These are phyloP conservation scores for Cromileptes altivelis DNA, from an alignment of 2,113 vertebrate genomes.

Conservation along the genomic window DNA sequence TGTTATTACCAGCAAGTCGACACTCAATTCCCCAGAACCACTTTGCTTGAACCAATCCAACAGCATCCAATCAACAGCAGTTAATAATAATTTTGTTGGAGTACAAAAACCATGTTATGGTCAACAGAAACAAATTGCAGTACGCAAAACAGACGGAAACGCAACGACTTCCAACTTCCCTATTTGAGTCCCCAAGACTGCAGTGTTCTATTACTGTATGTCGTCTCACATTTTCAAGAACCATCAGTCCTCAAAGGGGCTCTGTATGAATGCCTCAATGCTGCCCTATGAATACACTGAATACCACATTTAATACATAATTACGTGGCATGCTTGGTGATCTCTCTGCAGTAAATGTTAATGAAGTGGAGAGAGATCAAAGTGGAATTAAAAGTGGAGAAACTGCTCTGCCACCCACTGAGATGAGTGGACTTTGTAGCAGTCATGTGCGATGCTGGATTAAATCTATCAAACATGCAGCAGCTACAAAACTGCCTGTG, in stretches of 20 bases:
- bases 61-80: too few species aligned
- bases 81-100: too few species aligned
- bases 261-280: background rate
- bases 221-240: background rate
- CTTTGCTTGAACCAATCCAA: too few species aligned
- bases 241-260: background rate
- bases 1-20: too few species aligned
- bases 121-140: too few species aligned
- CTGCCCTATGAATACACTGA: background rate
- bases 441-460: slow-evolving; percentile 41
- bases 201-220: background rate
- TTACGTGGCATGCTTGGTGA: slow-evolving; percentile 37
- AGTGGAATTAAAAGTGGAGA: slow-evolving; percentile 43
- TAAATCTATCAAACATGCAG: slow-evolving; percentile 7
- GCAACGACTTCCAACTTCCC: too few species aligned
- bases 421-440: slow-evolving; percentile 41
- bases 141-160: too few species aligned
- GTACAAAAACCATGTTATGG: too few species aligned
- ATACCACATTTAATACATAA: slow-evolving; percentile 3
- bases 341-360: slow-evolving; percentile 16
- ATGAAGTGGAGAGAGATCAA: slow-evolving; percentile 53
- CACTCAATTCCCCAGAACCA: too few species aligned
- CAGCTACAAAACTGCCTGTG: slow-evolving; percentile 8
- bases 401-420: slow-evolving; percentile 32
- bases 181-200: background rate